Percentiles rank a stretch among this genome's conserved stretches.
These are phyloP conservation scores for Cryptosula pallasiana DNA, from an alignment of 2,888 invertebrate genomes.

Conservation along the genomic window DNA sequence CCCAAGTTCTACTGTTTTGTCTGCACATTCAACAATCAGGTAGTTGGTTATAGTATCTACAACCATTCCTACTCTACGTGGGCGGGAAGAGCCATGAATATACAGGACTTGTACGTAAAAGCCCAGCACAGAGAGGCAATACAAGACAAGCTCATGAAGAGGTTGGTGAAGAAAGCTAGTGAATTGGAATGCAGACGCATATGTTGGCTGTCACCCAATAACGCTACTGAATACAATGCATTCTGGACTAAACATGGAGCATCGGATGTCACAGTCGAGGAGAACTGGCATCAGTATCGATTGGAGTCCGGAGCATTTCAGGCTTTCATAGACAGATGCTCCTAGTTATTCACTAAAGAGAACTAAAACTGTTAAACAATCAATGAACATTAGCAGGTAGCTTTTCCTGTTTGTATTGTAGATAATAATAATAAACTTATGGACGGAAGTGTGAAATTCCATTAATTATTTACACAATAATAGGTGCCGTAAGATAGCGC, in stretches of 20 bases:
- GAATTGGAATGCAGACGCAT: neutral
- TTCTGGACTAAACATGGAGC: conserved; percentile 3
- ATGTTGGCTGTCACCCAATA: neutral
- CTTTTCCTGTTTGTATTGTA: no score
- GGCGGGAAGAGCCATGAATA: neutral
- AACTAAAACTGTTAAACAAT: no score
- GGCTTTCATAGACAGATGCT: neutral
- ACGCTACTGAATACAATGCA: neutral
- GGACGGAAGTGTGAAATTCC: no score
- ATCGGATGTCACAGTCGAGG: neutral
- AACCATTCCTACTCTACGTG: neutral
- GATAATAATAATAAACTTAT: no score
- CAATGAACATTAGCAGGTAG: no score
- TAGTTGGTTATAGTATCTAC: conserved; percentile 2
- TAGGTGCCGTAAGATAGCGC: no score
- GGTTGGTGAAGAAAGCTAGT: neutral
- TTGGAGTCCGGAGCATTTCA: neutral
- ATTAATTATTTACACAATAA: no score
- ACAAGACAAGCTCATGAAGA: neutral
- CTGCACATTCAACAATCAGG: neutral
- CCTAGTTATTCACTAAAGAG: neutral
- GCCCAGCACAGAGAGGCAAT: neutral
- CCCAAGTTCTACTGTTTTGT: conserved; percentile 19
- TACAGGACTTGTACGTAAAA: neutral
- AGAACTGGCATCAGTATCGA: conserved; percentile 8